These are phyloP conservation scores for Lagopus leucura DNA, from an alignment of 2,113 vertebrate species.

Conservation along the genomic window DNA sequence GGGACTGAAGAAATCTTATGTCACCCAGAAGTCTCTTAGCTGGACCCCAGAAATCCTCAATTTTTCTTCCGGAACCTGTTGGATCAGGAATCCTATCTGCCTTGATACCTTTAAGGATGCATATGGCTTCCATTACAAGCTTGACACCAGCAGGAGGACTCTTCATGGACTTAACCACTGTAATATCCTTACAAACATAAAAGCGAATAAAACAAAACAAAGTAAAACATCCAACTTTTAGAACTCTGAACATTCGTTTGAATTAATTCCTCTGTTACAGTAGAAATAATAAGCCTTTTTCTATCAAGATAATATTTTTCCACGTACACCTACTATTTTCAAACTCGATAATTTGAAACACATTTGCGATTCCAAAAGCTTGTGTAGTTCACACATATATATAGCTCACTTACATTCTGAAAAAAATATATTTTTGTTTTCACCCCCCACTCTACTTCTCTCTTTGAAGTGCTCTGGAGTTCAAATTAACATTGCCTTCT, in stretches of 20 bases:
- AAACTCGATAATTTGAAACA: not conserved
- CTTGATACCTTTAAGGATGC: slow-evolving; percentile 92
- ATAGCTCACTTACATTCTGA: not conserved
- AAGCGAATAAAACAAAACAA: not conserved
- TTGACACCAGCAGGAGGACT: slow-evolving; percentile 90
- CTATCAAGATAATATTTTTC: not conserved
- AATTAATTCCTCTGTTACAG: not conserved
- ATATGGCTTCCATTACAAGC: slow-evolving; percentile 93
- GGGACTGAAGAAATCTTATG: slow-evolving; percentile 90
- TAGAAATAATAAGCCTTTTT: not conserved
- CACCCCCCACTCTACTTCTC: not conserved
- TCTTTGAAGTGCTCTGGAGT: not conserved
- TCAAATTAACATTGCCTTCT: not conserved
- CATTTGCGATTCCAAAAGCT: not conserved
- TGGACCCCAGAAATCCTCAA: slow-evolving; percentile 92
- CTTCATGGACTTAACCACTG: slow-evolving; percentile 94
- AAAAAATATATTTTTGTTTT: not conserved
- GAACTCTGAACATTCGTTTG: not conserved
- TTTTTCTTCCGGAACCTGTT: slow-evolving; percentile 86
- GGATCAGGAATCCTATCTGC: slow-evolving; percentile 89
- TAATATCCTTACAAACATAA: slow-evolving; percentile 84
- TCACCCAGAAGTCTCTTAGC: slow-evolving; percentile 91
- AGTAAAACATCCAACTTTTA: not conserved
- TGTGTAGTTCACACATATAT: not conserved
- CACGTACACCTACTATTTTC: not conserved